Percentiles rank a stretch among this genome's conserved stretches.
Evolutionary conservation across 2,113 vertebrate genomes (phyloP).

Genomic region (Bubo scandiacus): DNA sequence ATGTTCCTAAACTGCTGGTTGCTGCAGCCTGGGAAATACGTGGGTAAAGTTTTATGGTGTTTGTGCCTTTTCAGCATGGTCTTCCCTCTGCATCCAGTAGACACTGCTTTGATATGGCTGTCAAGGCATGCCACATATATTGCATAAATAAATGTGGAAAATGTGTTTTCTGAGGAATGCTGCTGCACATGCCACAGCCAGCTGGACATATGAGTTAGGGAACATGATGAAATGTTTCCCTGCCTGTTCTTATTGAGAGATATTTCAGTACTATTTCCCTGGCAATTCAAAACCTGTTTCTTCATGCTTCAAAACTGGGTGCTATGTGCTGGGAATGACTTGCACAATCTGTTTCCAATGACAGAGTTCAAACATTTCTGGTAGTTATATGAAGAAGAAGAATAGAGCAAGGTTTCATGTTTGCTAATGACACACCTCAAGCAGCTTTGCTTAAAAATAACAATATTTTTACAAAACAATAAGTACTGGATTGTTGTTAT

Average conservation of each 20-base stretch:
- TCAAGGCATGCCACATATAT: background rate
- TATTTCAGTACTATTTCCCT: background rate
- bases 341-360: constrained; percentile 5
- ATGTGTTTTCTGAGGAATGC: background rate
- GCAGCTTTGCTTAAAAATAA: background rate
- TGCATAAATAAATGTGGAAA: background rate
- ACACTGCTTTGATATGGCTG: background rate
- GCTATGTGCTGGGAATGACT: background rate
- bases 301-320: constrained; percentile 18
- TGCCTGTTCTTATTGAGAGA: background rate
- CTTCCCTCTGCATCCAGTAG: background rate
- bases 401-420: background rate
- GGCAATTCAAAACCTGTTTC: constrained; percentile 29
- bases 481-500: background rate
- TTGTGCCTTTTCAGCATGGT: background rate
- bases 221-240: background rate
- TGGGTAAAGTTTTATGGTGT: background rate
- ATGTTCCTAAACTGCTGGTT: background rate
- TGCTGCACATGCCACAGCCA: background rate
- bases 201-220: rapidly evolving
- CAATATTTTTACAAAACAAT: background rate
- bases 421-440: background rate
- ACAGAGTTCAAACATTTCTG: background rate
- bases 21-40: background rate
- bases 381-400: background rate